Base-by-base conservation (phyloP, 1,140 invertebrate genomes). In the Lepidotrigona ventralis region DNA sequence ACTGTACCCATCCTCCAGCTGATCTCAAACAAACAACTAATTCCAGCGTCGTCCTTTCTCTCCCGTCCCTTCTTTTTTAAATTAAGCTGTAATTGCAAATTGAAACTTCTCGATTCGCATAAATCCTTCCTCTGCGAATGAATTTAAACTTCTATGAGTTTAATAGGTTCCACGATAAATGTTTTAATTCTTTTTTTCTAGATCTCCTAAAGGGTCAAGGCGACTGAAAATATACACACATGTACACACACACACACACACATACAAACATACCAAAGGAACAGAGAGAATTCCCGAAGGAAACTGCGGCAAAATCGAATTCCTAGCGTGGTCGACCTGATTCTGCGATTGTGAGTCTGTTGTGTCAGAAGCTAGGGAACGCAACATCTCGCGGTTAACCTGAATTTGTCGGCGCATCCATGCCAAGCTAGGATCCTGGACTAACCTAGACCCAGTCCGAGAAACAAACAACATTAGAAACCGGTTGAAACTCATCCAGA, bases 331-430 rank as follows among this genome's bases (percentile, higher is more conserved):
- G 14, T 60, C 69, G 78, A 63, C 69, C 78, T 29, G 39, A 80
- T 71, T 80, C 69, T 58, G 14, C 56, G 11, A 15, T 39, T 12
- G 33, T 33, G 75, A 53, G n/a, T 33, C 46, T 5, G 33, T 29
- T 2, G 46, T 39, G 23, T n/a, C 33, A 17, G 14, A 9, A 23
- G 29, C 15, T 21, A 56, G 33, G 73, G 58, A 63, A 76, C 70
- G 66, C 23, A 26, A 70, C 58, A 60, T 79, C 33, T 70, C 15
- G 66, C 54, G 68, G 53, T 66, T 70, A 79, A 79, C 68, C 77
- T 26, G n/a, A 33, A 58, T 66, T 33, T 26, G 23, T n/a, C 29
- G 6, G 33, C 29, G 19, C 17, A 21, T n/a, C 8, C 56, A 19
- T 29, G n/a, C 51, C 71, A n/a, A 63, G 26, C 23, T 76, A 23